Base-by-base conservation (phyloP, 2,797 vertebrate species). In the Cottoperca gobio region DNA sequence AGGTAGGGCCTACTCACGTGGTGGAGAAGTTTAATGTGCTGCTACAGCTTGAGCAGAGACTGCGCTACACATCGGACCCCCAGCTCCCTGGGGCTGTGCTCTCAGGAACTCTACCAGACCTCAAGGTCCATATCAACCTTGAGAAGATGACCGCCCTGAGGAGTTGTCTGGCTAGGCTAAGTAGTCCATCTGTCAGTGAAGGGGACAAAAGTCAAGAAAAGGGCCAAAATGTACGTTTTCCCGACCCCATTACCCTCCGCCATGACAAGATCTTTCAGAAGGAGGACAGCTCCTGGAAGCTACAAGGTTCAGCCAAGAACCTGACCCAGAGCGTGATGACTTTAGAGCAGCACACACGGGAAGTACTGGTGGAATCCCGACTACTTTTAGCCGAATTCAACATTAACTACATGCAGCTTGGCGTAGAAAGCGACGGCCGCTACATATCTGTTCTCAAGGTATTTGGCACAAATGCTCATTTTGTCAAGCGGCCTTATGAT, bases 391-490 rank as follows among this genome's bases (percentile, higher is more conserved):
- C 97, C 0, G 96, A 99, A 70, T 99, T 99, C 83, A 97, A 96
- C 81, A 97, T 99, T 0, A 98, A 98, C 90, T 99, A 97, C 63
- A 97, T 99, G 98, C 98, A 99, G 89, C 79, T 99, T 10, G 98
- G 97, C 0, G 96, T 99, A 17, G 98, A 99, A 93, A 98, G 97
- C 52, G 96, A 95, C 0, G 98, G 98, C 0, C 95, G 96, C 1
- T 99, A 99, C 73, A 99, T 99, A 86, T 98, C 98, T 1, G 98
- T 99, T 49, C 96, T 99, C 23, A 99, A 99, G 78, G 98, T 99
- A 1, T 99, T 99, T 64, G 97, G 97, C 55, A 98, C 97, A 42
- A 97, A 99, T 9, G 97, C 97, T 43, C 94, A 98, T 87, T 99
- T 99, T 86, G 96, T 99, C 52, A 99, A 99, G 88, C 95, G 98